Conservation (phyloP, 2,888 invertebrate species). For the Xestia xanthographa region DNA sequence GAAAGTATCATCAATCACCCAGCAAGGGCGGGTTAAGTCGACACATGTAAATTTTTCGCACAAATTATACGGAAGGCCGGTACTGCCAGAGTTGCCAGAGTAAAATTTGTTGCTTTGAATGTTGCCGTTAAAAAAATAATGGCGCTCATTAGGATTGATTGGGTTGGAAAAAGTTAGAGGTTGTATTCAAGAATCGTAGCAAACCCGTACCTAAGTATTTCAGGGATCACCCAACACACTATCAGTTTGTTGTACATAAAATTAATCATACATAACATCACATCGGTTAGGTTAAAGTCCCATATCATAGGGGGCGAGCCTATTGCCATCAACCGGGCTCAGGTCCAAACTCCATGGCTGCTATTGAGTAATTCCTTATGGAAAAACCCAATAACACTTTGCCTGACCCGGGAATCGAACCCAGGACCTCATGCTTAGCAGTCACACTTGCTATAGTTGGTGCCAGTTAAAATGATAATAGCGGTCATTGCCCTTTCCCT, state of each 20-base stretch:
- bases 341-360: too few relatives aligned
- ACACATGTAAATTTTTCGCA: slow-evolving; percentile 88
- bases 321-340: too few relatives aligned
- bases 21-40: slow-evolving; percentile 86
- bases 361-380: too few relatives aligned
- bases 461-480: too few relatives aligned
- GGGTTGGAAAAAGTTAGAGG: slow-evolving; percentile 10
- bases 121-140: slow-evolving; percentile 49
- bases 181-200: slow-evolving; percentile 1
- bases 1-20: slow-evolving; percentile 87
- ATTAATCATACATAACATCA: background rate
- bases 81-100: slow-evolving; percentile 49
- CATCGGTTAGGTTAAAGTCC: too few relatives aligned
- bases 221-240: background rate
- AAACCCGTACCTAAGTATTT: background rate
- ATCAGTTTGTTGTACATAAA: background rate
- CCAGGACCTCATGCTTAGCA: too few relatives aligned
- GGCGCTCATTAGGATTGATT: slow-evolving; percentile 59
- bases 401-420: too few relatives aligned
- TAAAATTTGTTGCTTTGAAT: slow-evolving; percentile 60
- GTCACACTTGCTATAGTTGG: too few relatives aligned
- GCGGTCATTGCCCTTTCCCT: too few relatives aligned
- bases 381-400: too few relatives aligned
- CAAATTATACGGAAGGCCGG: slow-evolving; percentile 85
- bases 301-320: too few relatives aligned